Percentiles rank a stretch among this genome's conserved stretches.
Evolutionary conservation across 2,888 invertebrate species (phyloP).

Genomic region (Gryllus longicercus): DNA sequence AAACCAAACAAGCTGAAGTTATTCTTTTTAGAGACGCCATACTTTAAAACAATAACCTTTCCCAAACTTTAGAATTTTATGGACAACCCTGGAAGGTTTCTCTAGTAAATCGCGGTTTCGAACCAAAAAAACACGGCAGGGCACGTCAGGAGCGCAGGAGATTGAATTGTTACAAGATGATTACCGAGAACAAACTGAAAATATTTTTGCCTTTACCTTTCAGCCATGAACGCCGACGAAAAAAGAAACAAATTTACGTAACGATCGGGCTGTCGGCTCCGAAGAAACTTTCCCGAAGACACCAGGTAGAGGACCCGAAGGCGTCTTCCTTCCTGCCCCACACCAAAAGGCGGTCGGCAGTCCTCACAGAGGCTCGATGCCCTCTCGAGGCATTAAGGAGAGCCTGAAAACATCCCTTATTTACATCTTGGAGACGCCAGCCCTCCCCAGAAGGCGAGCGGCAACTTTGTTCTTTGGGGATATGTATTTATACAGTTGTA

Average conservation of each 20-base stretch:
- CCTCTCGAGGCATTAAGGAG: background rate
- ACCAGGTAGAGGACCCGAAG: background rate
- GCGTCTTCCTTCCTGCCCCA: background rate
- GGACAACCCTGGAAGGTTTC: background rate
- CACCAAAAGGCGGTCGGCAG: background rate
- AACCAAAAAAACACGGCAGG: background rate
- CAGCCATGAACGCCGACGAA: background rate
- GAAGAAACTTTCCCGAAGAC: background rate
- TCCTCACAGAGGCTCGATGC: background rate
- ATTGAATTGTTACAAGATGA: conserved; percentile 31
- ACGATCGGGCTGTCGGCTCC: background rate
- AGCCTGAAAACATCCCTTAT: background rate
- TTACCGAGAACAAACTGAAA: conserved; percentile 22
- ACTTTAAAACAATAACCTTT: too few species aligned
- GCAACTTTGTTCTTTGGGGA: background rate
- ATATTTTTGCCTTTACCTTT: background rate
- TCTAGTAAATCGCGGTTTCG: background rate
- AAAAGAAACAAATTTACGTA: background rate
- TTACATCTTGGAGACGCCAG: background rate
- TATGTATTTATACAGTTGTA: background rate
- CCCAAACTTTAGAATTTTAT: background rate
- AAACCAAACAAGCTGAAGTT: too few species aligned
- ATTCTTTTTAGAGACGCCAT: too few species aligned
- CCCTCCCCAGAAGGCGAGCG: background rate
- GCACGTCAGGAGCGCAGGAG: conserved; percentile 20